Conservation (phyloP, 2,113 vertebrate genomes). For the Caranx ignobilis region DNA sequence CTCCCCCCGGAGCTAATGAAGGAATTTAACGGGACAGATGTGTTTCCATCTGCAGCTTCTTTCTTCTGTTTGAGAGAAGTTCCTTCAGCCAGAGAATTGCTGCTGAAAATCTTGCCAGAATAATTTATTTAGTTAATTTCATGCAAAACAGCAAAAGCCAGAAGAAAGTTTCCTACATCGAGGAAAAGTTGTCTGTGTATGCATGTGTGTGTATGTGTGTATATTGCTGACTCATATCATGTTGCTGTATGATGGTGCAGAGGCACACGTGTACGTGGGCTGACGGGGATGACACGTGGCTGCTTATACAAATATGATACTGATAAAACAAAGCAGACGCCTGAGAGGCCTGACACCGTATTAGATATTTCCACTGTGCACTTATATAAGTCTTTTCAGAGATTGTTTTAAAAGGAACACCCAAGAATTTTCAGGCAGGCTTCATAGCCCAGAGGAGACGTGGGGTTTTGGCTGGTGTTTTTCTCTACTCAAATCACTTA, state of each 20-base stretch:
- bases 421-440: constrained; percentile 65
- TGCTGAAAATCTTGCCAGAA: background rate
- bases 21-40: background rate
- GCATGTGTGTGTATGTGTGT: background rate
- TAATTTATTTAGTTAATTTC: constrained; percentile 24
- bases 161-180: background rate
- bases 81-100: background rate
- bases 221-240: background rate
- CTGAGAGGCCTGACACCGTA: constrained; percentile 53
- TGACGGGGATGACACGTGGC: constrained; percentile 53
- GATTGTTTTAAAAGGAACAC: constrained; percentile 72
- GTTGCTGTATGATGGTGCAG: constrained; percentile 8
- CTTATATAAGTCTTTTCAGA: constrained; percentile 59
- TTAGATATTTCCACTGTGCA: constrained; percentile 69
- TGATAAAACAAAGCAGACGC: constrained; percentile 66
- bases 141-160: background rate
- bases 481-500: constrained; percentile 67
- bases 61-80: background rate
- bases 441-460: constrained; percentile 63
- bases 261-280: background rate
- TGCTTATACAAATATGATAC: constrained; percentile 49
- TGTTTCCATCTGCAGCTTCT: background rate
- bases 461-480: constrained; percentile 69
- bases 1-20: background rate
- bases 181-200: background rate